These are phyloP conservation scores for Iguana delicatissima DNA, from an alignment of 2,797 vertebrate species.

Conservation along the genomic window DNA sequence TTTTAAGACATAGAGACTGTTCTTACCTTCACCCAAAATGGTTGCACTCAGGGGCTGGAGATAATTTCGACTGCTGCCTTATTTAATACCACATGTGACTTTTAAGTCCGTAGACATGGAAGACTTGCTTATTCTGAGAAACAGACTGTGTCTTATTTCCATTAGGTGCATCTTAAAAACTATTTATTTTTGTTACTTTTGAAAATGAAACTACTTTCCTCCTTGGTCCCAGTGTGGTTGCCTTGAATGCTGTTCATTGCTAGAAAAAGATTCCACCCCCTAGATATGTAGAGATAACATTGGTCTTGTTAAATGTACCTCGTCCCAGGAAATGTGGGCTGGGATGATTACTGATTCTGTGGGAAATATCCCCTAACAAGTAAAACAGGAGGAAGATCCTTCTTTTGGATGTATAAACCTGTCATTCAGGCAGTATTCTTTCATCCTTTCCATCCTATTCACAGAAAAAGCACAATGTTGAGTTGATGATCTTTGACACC, in stretches of 20 bases:
- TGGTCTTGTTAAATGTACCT: background rate
- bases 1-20: background rate
- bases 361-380: background rate
- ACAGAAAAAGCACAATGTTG: rapidly evolving
- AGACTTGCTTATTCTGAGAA: background rate
- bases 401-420: too few relatives aligned
- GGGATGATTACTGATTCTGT: background rate
- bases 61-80: background rate
- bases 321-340: rapidly evolving
- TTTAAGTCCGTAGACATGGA: background rate
- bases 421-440: background rate
- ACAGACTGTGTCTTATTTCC: too few relatives aligned
- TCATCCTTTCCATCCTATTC: background rate
- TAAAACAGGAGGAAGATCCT: rapidly evolving
- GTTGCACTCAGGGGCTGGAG: background rate
- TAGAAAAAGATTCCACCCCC: too few relatives aligned
- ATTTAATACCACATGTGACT: background rate
- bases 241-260: background rate
- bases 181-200: background rate
- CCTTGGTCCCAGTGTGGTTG: background rate
- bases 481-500: background rate
- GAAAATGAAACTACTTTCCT: background rate
- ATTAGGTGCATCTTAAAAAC: too few relatives aligned
- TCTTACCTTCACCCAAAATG: background rate
- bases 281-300: background rate